Evolutionary conservation across 2,113 vertebrate genomes (phyloP).

Genomic region (Cavia porcellus): DNA sequence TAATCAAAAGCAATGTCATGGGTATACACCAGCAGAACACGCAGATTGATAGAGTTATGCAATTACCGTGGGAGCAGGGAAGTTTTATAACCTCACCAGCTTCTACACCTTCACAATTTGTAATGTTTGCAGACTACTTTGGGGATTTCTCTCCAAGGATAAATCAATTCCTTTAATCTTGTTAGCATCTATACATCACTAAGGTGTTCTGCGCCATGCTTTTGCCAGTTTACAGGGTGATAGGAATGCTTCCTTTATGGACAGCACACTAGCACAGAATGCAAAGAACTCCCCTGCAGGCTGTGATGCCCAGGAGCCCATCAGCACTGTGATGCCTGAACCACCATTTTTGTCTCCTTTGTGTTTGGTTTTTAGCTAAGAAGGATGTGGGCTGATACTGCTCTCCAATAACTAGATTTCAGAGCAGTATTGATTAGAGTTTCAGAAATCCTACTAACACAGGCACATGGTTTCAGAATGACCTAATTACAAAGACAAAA

Average conservation of each 20-base stretch:
- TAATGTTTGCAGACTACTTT: neutral
- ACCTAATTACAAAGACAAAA: neutral
- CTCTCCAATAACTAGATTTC: too few species aligned
- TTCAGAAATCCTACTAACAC: too few species aligned
- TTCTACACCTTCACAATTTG: neutral
- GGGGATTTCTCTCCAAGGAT: slow-evolving; percentile 12
- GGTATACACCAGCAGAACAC: accelerated
- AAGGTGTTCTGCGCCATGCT: neutral
- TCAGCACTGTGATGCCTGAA: accelerated
- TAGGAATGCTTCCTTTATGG: neutral
- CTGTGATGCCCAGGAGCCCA: accelerated
- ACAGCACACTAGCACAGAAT: too few species aligned
- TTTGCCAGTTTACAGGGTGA: neutral
- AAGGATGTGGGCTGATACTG: neutral
- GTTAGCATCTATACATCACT: neutral
- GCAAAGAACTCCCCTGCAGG: accelerated
- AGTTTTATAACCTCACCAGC: neutral
- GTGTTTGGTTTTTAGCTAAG: neutral
- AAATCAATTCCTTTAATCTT: slow-evolving; percentile 10
- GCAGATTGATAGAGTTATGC: neutral
- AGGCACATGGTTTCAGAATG: too few species aligned
- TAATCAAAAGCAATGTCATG: neutral
- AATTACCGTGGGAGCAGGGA: neutral
- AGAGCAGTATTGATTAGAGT: neutral
- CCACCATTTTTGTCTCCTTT: neutral